Base-by-base conservation (phyloP, 2,113 vertebrate genomes). In the Chunga burmeisteri region DNA sequence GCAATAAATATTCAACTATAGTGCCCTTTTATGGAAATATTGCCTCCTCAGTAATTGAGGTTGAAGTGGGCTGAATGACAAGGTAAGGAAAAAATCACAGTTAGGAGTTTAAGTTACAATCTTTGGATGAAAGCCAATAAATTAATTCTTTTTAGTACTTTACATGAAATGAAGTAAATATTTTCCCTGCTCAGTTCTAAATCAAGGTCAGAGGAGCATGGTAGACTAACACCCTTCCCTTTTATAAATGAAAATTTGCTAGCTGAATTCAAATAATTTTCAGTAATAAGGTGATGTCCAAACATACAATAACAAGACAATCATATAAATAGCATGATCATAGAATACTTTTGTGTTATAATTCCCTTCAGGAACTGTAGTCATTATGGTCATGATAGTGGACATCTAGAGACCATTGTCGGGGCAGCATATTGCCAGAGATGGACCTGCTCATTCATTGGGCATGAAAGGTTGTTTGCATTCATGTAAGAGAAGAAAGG, bases 311-410 rank as follows among this genome's bases (percentile, higher is more conserved):
- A 62, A 36, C 13, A 74, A 70, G 23, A 8, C 19, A 30, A 6
- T 74, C 61, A 23, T 22, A 68, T 29, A 90, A 73, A 59, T 22
- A 56, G 17, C 15, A 42, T 66, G 22, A 29, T 55, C 2, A 2
- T 16, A 40, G 38, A 81, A 59, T 78, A 53, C n/a, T 58, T 10
- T 3, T 30, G 32, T 59, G n/a, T 78, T 78, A 21, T 46, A 77
- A 46, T 59, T 8, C 21, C 77, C 29, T 72, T 87, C 53, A 50
- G 38, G 49, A 73, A 22, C 61, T 72, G 38, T 53, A 50, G 58
- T 59, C 26, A 56, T 65, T 66, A 15, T 5, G 0, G 1, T 34
- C 49, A 27, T 17, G 19, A 25, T 8, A 68, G 47, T 0, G 3
- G 46, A 21, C 20, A 46, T 27, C n/a, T 81, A 72, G 38, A 72